A percentile compares a stretch with the other conserved stretches of the same genome.
phyloP scores from a whole-genome alignment of 1,140 invertebrate species.

The Pectinophora gossypiella region DNA sequence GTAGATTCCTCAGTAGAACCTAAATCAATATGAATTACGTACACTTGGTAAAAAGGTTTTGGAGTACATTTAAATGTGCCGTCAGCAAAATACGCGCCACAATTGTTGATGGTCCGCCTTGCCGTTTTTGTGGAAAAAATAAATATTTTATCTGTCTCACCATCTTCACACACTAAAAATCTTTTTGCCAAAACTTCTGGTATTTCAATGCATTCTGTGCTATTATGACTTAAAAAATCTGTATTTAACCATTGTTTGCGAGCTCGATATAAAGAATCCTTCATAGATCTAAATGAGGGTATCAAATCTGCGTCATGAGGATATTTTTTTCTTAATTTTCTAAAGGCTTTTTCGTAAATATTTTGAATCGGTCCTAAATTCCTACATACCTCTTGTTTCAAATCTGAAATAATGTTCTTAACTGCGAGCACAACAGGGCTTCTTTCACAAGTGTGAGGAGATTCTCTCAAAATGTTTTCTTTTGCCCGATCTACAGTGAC shows the following conservation, averaged over 20 bases:
- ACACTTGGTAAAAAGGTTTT: slow-evolving; percentile 19
- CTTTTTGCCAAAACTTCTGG: slow-evolving; percentile 17
- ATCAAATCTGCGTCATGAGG: not conserved
- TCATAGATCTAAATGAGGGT: slow-evolving; percentile 3
- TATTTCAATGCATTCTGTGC: slow-evolving; percentile 2
- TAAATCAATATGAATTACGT: slow-evolving; percentile 15
- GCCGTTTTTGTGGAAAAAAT: slow-evolving; percentile 15
- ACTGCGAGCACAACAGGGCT: not conserved
- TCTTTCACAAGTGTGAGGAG: not conserved
- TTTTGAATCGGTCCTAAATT: slow-evolving; percentile 12
- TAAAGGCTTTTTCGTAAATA: slow-evolving; percentile 9
- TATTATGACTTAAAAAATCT: slow-evolving; percentile 2
- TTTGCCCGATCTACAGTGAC: not conserved
- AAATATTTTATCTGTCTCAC: slow-evolving; percentile 13
- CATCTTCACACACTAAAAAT: slow-evolving; percentile 16
- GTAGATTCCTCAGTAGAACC: slow-evolving; percentile 5
- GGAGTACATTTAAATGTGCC: slow-evolving; percentile 17
- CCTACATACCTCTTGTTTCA: slow-evolving; percentile 11
- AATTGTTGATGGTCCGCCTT: slow-evolving; percentile 5
- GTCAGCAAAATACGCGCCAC: slow-evolving; percentile 14
- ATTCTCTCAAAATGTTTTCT: slow-evolving; percentile 1
- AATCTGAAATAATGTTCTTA: not conserved
- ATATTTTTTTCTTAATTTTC: not conserved
- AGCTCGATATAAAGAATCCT: slow-evolving; percentile 9
- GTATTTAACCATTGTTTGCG: slow-evolving; percentile 14